Base-by-base conservation (phyloP, 1,140 invertebrate species). In the Listronotus bonariensis region DNA sequence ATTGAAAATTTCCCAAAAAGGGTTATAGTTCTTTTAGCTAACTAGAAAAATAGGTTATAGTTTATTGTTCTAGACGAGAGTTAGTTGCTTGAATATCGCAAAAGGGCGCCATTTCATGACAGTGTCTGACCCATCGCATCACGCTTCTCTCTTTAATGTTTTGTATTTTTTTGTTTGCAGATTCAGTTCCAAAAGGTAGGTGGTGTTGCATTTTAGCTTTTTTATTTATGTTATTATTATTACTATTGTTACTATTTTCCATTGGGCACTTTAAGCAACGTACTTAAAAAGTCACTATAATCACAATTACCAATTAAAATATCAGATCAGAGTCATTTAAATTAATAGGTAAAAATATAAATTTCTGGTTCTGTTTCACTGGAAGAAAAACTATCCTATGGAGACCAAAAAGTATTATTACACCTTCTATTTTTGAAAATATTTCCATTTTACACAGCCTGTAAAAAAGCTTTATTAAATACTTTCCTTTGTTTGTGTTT, bases 121-220 rank as follows among this genome's bases (percentile, higher is more conserved):
- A 66, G 64, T 66, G 64, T 59, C 64, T 59, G 64, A 60, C 64
- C 64, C 64, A 66, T 66, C 56, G 64, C 64, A 66, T 66, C 64
- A 66, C 57, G 64, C 64, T 66, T 65, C 32, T 49, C 15, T 57
- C 57, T 63, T 53, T 66, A 66, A 66, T 36, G 64, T 66, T 66
- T 66, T 60, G 41, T 66, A 60, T 66, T 55, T 65, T 65, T 66
- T 60, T 11, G 40, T 65, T 66, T 66, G 64, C 64, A 66, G 64
- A 66, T 66, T 66, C 64, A 66, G 64, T 66, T 66, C 64, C 11
- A 66, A 66, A 66, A 66, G 64, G 64, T 66, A 66, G 64, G 64
- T 66, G 64, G 64, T 66, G 64, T 66, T 55, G 64, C 64, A 60
- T 66, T 65, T 66, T 60, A 66, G 64, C 64, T 54, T 66, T 55